phyloP scores from a whole-genome alignment of 2,797 vertebrate genomes.

The Neoniphon sammara region DNA sequence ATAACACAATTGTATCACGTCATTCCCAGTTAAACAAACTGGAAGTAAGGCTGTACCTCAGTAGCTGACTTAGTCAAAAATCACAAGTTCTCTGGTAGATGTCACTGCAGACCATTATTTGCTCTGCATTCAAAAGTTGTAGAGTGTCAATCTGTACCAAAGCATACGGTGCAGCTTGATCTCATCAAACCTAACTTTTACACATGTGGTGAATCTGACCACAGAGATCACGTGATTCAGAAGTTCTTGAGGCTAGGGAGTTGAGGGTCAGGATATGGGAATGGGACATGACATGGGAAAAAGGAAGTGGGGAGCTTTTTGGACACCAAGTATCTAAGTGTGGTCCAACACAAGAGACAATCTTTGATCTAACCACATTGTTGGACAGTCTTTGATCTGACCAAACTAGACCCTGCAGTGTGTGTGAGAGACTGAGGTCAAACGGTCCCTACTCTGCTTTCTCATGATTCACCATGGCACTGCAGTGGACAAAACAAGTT shows the following conservation, averaged over 20 bases:
- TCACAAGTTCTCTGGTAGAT: slow-evolving; percentile 15
- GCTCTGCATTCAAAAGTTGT: background rate
- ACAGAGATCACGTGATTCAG: slow-evolving; percentile 42
- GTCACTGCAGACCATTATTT: slow-evolving; percentile 6
- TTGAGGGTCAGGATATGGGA: slow-evolving; percentile 43
- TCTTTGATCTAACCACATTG: slow-evolving; percentile 58
- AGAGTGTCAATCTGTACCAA: slow-evolving; percentile 4
- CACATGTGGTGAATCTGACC: slow-evolving; percentile 21
- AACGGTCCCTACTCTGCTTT: slow-evolving; percentile 17
- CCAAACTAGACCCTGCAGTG: slow-evolving; percentile 26
- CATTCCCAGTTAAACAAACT: slow-evolving; percentile 31
- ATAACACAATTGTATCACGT: slow-evolving; percentile 33
- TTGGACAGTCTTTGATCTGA: slow-evolving; percentile 31
- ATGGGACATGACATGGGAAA: slow-evolving; percentile 64
- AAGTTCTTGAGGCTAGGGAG: background rate
- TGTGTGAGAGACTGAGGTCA: slow-evolving; percentile 31
- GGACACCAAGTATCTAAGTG: slow-evolving; percentile 33
- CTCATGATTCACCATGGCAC: slow-evolving; percentile 32
- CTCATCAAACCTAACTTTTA: slow-evolving; percentile 26
- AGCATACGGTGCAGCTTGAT: background rate
- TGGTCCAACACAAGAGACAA: slow-evolving; percentile 37
- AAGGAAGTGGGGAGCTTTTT: slow-evolving; percentile 56
- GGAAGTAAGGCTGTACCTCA: slow-evolving; percentile 9
- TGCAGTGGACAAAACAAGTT: slow-evolving; percentile 18
- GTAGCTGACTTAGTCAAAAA: slow-evolving; percentile 17